Conservation (phyloP, 2,888 invertebrate genomes). For the Danaus chrysippus region DNA sequence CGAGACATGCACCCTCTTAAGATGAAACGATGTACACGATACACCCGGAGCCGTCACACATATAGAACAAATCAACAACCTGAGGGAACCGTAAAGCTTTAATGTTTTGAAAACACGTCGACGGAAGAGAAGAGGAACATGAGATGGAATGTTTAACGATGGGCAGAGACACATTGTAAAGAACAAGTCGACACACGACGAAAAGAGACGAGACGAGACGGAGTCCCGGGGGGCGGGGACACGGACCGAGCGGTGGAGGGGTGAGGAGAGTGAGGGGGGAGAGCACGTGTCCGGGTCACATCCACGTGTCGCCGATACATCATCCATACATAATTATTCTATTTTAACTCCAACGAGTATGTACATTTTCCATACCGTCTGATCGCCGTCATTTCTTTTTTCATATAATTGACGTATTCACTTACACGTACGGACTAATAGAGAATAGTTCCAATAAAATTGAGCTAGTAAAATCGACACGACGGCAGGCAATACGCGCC, state of each 20-base stretch:
- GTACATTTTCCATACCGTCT: conserved; percentile 13
- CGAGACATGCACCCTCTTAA: conserved; percentile 8
- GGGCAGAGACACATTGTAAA: conserved; percentile 35
- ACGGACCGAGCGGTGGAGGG: conserved; percentile 40
- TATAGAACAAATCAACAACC: conserved; percentile 30
- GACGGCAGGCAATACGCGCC: conserved; percentile 48
- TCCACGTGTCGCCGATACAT: conserved; percentile 4
- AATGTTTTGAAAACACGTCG: conserved; percentile 21
- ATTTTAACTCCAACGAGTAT: conserved; percentile 4
- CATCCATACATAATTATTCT: neutral
- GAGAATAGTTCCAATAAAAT: conserved; percentile 64
- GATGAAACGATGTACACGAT: conserved; percentile 14
- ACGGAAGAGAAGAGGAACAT: conserved; percentile 24
- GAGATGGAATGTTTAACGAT: conserved; percentile 38
- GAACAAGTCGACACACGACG: conserved; percentile 37
- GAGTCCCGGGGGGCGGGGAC: conserved; percentile 22
- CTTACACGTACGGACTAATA: conserved; percentile 71
- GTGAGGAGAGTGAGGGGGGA: conserved; percentile 36
- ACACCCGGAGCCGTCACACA: conserved; percentile 27
- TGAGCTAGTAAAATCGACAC: conserved; percentile 75
- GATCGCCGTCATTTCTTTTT: conserved; percentile 18
- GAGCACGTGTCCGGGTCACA: neutral
- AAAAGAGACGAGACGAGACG: conserved; percentile 29
- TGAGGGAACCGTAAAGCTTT: conserved; percentile 29
- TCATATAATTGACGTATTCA: conserved; percentile 70